These are phyloP conservation scores for Artemia sinica DNA, from an alignment of 2,888 invertebrate species.

Conservation along the genomic window DNA sequence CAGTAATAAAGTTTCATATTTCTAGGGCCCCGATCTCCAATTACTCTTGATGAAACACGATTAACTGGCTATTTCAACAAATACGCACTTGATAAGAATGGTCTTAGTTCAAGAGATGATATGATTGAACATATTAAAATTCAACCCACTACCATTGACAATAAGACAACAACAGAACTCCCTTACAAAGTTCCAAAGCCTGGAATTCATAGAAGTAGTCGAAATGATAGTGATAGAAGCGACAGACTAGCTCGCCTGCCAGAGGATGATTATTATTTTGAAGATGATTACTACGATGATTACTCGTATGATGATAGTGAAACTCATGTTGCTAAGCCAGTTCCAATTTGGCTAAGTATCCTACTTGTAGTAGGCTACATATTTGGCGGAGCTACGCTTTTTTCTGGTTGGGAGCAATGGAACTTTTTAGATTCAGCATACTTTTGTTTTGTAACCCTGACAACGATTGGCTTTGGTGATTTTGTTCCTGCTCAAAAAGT, in stretches of 20 bases:
- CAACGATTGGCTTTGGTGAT: conserved; percentile 77
- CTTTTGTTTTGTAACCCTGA: conserved; percentile 82
- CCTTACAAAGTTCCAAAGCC: background rate
- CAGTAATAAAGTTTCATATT: background rate
- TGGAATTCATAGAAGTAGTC: conserved; percentile 15
- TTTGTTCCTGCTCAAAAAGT: conserved; percentile 66
- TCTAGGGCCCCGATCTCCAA: background rate
- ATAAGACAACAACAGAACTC: background rate
- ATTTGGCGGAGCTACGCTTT: conserved; percentile 67
- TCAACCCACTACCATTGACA: background rate
- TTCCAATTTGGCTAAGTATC: conserved; percentile 44
- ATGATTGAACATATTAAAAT: background rate
- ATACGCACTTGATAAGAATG: conserved; percentile 44
- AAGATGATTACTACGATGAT: conserved; percentile 31
- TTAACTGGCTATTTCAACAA: conserved; percentile 48
- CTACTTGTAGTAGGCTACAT: conserved; percentile 68
- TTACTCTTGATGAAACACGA: conserved; percentile 25
- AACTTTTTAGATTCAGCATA: conserved; percentile 69
- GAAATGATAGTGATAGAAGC: conserved; percentile 6
- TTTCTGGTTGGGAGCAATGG: conserved; percentile 72
- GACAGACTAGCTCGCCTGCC: conserved; percentile 24
- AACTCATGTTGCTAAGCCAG: conserved; percentile 42
- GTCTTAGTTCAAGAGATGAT: conserved; percentile 22
- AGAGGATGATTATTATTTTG: conserved; percentile 36
- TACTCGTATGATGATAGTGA: conserved; percentile 27